These are phyloP conservation scores for Sesamia inferens DNA, from an alignment of 2,888 invertebrate species.

Conservation along the genomic window DNA sequence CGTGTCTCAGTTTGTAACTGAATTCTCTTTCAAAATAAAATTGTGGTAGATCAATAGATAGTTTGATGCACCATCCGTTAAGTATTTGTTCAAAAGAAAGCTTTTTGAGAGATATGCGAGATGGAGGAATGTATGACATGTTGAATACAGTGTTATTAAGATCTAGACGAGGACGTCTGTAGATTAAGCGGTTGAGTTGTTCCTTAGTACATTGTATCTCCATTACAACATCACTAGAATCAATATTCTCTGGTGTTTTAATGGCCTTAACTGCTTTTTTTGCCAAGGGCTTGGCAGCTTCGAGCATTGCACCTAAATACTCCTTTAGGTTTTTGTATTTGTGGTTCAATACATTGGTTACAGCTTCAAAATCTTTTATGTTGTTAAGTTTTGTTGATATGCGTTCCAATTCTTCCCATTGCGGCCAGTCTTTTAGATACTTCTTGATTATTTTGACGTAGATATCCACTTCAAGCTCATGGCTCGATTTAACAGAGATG, in stretches of 20 bases:
- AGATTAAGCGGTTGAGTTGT: constrained; percentile 73
- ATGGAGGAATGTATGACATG: constrained; percentile 50
- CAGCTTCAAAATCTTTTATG: constrained; percentile 63
- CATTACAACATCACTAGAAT: constrained; percentile 66
- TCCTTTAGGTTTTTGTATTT: constrained; percentile 75
- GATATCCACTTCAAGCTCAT: constrained; percentile 78
- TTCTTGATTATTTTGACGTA: constrained; percentile 81
- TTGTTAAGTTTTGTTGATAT: constrained; percentile 65
- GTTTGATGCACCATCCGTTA: constrained; percentile 40
- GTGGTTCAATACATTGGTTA: constrained; percentile 68
- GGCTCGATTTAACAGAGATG: constrained; percentile 69
- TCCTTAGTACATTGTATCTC: constrained; percentile 71
- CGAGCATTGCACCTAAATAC: constrained; percentile 73
- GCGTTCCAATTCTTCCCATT: constrained; percentile 81
- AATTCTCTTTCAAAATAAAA: constrained; percentile 40
- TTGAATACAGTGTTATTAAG: constrained; percentile 74
- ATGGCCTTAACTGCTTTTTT: constrained; percentile 62
- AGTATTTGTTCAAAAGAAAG: constrained; percentile 43
- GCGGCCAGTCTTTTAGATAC: constrained; percentile 82
- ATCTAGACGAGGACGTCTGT: constrained; percentile 66
- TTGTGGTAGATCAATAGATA: constrained; percentile 38
- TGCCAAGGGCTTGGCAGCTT: constrained; percentile 66
- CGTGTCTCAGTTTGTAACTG: constrained; percentile 37
- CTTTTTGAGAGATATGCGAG: constrained; percentile 54
- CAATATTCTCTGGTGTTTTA: constrained; percentile 21